Conservation (phyloP, 2,888 invertebrate species). For the Marasmarcha lunaedactyla region DNA sequence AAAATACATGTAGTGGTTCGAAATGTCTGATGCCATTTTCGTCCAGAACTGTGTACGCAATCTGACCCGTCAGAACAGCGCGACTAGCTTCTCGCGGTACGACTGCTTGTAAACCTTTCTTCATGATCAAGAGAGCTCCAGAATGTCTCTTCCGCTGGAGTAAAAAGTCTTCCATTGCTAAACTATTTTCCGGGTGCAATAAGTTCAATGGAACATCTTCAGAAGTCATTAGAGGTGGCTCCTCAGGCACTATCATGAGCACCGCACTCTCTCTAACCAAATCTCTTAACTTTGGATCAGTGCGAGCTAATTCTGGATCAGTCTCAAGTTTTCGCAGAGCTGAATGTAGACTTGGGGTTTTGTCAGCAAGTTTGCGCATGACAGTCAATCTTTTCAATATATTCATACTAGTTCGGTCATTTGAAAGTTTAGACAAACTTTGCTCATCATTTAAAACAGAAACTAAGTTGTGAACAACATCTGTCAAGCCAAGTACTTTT, state of each 20-base stretch:
- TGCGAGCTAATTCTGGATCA: constrained; percentile 75
- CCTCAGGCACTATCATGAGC: constrained; percentile 76
- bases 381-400: constrained; percentile 78
- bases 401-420: constrained; percentile 72
- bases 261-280: constrained; percentile 80
- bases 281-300: constrained; percentile 77
- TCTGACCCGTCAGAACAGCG: constrained; percentile 79
- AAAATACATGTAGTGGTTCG: constrained; percentile 81
- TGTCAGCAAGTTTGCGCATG: constrained; percentile 78
- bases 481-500: constrained; percentile 75
- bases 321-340: constrained; percentile 74
- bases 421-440: constrained; percentile 65
- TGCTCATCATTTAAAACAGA: constrained; percentile 66
- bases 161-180: constrained; percentile 83
- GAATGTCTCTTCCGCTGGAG: constrained; percentile 69
- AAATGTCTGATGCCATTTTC: constrained; percentile 82
- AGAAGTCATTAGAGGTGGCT: constrained; percentile 71
- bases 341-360: constrained; percentile 71
- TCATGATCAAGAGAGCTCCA: constrained; percentile 77
- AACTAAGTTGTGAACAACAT: constrained; percentile 69
- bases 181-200: constrained; percentile 75
- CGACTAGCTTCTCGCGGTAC: constrained; percentile 82
- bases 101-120: constrained; percentile 80
- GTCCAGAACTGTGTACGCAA: constrained; percentile 81
- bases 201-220: constrained; percentile 78